Percentiles rank a stretch among this genome's conserved stretches.
These are phyloP conservation scores for Propithecus deckenii DNA, from an alignment of 2,797 vertebrate genomes.

Conservation along the genomic window DNA sequence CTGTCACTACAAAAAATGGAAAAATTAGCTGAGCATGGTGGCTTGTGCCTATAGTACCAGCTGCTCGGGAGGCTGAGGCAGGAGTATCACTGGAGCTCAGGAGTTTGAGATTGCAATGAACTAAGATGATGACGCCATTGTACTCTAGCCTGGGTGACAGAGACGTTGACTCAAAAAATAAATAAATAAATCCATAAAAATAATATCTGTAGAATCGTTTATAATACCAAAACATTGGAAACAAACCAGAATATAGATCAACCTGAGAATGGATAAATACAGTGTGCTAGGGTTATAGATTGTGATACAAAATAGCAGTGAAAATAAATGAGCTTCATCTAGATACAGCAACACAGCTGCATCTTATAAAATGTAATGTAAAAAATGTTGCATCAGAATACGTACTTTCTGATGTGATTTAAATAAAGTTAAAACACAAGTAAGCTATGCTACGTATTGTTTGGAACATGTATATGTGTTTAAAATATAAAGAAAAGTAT, in stretches of 20 bases:
- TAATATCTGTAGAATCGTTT: not conserved
- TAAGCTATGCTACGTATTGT: not conserved
- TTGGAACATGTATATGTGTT: not conserved
- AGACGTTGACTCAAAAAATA: no score
- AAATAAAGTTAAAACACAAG: not conserved
- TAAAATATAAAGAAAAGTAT: not conserved
- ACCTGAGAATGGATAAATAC: not conserved
- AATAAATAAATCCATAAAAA: no score
- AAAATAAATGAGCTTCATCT: not conserved
- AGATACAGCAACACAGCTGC: not conserved
- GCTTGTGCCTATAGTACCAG: no score
- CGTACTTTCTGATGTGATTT: not conserved
- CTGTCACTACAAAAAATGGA: no score
- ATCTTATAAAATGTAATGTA: not conserved
- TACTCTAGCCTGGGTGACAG: no score
- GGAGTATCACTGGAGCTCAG: no score
- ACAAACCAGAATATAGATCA: not conserved
- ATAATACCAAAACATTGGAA: not conserved
- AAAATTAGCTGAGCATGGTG: no score
- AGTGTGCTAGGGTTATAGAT: not conserved
- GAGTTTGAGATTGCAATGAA: no score
- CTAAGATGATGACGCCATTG: no score
- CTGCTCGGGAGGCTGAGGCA: no score
- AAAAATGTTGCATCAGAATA: not conserved
- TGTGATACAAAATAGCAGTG: not conserved